These are phyloP conservation scores for Gnathonemus longibarbis DNA, from an alignment of 2,113 vertebrate species.

Conservation along the genomic window DNA sequence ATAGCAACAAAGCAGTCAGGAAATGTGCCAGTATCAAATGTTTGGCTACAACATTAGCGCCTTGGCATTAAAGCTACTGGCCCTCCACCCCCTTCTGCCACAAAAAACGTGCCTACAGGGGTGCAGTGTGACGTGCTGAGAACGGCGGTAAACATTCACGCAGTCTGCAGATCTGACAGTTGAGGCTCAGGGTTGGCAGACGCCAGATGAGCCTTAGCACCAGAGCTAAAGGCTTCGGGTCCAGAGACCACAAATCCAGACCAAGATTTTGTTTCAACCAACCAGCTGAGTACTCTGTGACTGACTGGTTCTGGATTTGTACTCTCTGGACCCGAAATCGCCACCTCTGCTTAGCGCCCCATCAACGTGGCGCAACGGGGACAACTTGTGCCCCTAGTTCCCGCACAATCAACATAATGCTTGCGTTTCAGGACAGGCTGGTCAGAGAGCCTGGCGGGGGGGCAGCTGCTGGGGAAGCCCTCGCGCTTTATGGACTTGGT, in stretches of 20 bases:
- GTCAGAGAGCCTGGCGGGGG: neutral
- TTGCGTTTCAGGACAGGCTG: neutral
- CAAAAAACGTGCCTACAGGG: neutral
- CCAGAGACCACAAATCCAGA: too few species aligned
- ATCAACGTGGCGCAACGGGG: neutral
- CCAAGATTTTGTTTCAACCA: too few species aligned
- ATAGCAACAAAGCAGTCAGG: neutral
- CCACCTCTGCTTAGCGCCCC: neutral
- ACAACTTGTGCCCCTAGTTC: neutral
- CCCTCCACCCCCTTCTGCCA: neutral
- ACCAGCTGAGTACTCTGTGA: too few species aligned
- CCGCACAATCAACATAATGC: neutral
- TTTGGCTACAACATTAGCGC: neutral
- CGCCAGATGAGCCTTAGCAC: neutral
- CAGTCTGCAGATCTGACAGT: neutral
- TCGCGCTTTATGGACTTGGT: neutral
- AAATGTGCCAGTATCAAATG: neutral
- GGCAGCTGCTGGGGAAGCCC: neutral
- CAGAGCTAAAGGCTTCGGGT: too few species aligned
- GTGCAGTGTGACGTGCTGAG: neutral
- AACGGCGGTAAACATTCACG: neutral
- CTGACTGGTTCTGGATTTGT: too few species aligned
- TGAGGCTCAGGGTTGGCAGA: neutral
- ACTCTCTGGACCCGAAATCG: too few species aligned
- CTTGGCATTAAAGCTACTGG: neutral